phyloP scores from a whole-genome alignment of 2,888 invertebrate genomes.

The Blastobasis adustella region DNA sequence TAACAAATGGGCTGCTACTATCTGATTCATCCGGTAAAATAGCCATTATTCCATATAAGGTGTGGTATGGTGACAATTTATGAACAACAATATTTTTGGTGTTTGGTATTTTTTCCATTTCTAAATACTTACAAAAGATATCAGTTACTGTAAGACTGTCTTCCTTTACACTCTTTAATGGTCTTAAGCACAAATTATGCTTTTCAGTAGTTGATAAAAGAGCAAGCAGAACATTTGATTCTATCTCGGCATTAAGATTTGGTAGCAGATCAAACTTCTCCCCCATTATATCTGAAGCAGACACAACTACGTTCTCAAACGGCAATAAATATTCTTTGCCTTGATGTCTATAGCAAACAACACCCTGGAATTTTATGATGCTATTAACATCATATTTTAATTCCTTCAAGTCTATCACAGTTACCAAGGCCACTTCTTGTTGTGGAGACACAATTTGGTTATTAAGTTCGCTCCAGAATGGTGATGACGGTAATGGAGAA shows the following conservation, averaged over 20 bases:
- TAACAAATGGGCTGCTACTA: constrained; percentile 9
- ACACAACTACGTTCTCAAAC: constrained; percentile 37
- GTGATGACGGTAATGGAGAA: constrained; percentile 21
- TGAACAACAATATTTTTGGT: constrained; percentile 33
- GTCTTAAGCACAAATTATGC: constrained; percentile 35
- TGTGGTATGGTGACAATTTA: constrained; percentile 42
- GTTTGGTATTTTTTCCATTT: constrained; percentile 37
- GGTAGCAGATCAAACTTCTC: constrained; percentile 43
- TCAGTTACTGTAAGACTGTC: constrained; percentile 21
- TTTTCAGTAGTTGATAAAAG: constrained; percentile 39
- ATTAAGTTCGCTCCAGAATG: constrained; percentile 36
- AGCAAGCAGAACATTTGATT: constrained; percentile 26
- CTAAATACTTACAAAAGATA: constrained; percentile 33
- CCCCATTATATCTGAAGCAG: constrained; percentile 36
- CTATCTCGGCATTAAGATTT: constrained; percentile 17
- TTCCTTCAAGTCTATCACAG: constrained; percentile 38
- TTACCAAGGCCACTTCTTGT: constrained; percentile 25
- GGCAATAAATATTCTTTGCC: constrained; percentile 36
- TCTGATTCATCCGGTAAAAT: constrained; percentile 17
- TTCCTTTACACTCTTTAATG: constrained; percentile 23
- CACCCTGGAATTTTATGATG: constrained; percentile 38
- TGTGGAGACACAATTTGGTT: constrained; percentile 20
- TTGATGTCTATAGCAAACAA: constrained; percentile 32
- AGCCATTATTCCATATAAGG: constrained; percentile 45
- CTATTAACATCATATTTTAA: constrained; percentile 29